A percentile compares a stretch with the other conserved stretches of the same genome.
Evolutionary conservation across 2,888 invertebrate species (phyloP).

Genomic region (Gari tellinella): DNA sequence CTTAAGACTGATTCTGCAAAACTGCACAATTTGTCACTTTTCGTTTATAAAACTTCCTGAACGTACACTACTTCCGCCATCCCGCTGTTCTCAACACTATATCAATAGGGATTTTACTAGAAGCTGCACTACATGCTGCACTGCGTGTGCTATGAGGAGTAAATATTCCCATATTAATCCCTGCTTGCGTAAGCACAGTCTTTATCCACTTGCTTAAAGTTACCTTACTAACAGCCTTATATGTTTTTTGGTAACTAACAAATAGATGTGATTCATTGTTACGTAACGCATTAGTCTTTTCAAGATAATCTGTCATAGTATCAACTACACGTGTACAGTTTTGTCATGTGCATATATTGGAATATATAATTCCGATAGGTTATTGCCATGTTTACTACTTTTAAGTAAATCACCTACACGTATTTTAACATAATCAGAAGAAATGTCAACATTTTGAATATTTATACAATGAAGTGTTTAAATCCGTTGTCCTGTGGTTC

Average conservation of each 20-base stretch:
- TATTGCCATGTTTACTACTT: no score
- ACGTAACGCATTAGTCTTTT: no score
- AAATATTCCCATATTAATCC: neutral
- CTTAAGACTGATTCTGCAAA: no score
- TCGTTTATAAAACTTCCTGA: conserved; percentile 2
- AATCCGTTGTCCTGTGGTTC: conserved; percentile 16
- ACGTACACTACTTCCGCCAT: conserved; percentile 2
- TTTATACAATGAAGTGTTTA: neutral
- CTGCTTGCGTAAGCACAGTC: neutral
- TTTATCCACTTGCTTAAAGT: conserved; percentile 8
- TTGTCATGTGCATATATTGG: neutral
- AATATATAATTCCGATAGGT: no score
- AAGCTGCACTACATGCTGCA: conserved; percentile 12
- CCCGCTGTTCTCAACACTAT: conserved; percentile 18
- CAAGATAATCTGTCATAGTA: neutral
- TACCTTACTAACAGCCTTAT: conserved; percentile 4
- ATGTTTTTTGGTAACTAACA: neutral
- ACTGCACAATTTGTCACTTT: neutral
- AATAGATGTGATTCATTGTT: no score
- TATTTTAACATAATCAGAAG: conserved; percentile 9
- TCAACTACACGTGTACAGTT: conserved; percentile 9
- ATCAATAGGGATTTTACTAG: conserved; percentile 1
- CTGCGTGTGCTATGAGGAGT: conserved; percentile 2
- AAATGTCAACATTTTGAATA: conserved; percentile 4
- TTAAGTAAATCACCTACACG: conserved; percentile 11